Evolutionary conservation across 1,140 invertebrate genomes (phyloP).

Genomic region (Luehdorfia chinensis): DNA sequence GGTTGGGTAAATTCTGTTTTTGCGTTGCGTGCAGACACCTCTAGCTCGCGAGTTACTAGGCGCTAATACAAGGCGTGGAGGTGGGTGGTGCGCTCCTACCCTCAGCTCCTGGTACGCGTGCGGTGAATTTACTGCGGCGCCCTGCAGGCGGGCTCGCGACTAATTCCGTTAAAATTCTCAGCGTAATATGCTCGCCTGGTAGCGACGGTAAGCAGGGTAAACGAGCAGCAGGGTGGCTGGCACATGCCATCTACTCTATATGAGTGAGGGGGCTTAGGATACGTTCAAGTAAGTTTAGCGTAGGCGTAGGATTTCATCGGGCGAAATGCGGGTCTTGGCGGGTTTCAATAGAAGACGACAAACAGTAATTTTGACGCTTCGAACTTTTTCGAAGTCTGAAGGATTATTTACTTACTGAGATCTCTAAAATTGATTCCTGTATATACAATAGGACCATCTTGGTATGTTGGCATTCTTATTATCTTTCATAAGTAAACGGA

Average conservation of each 20-base stretch:
- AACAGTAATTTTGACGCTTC: too few species aligned
- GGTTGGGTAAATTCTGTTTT: slow-evolving; percentile 36
- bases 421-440: too few species aligned
- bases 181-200: slow-evolving; percentile 38
- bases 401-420: too few species aligned
- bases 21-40: slow-evolving; percentile 60
- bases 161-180: slow-evolving; percentile 50
- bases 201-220: slow-evolving; percentile 20
- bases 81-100: slow-evolving; percentile 47
- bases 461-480: too few species aligned
- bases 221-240: slow-evolving; percentile 17
- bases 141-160: slow-evolving; percentile 36
- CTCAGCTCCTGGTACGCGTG: slow-evolving; percentile 27
- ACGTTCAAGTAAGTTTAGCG: background rate
- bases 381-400: too few species aligned
- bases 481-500: too few species aligned
- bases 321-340: too few species aligned
- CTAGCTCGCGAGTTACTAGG: slow-evolving; percentile 49
- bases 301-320: background rate
- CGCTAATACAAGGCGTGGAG: slow-evolving; percentile 56
- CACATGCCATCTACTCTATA: slow-evolving; percentile 1
- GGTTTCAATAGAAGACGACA: too few species aligned
- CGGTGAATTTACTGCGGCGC: slow-evolving; percentile 41
- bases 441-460: too few species aligned
- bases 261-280: background rate